Base-by-base conservation (phyloP, 2,113 vertebrate genomes). In the Dipodomys ordii region DNA sequence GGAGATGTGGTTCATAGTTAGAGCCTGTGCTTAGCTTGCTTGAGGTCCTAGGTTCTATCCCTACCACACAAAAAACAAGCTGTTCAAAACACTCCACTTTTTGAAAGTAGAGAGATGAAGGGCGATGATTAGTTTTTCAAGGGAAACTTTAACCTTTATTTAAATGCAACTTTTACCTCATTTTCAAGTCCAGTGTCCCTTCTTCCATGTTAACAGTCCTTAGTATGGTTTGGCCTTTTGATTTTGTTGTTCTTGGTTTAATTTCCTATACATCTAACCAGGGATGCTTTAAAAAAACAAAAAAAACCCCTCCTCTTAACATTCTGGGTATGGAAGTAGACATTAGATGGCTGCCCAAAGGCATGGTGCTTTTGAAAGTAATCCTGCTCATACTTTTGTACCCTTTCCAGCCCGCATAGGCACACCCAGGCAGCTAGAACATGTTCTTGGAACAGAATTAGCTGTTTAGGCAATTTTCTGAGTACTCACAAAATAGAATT, bases 401-500 rank as follows among this genome's bases (percentile, higher is more conserved):
- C 73, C 20, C 93, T 79, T 90, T 78, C 68, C 57, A 90, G 85
- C 78, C 0, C 0, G 18, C 44, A 90, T 4, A 19, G 95, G 19
- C 90, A 90, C 79, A 76, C 88, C 92, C 82, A 76, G 67, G 65
- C 23, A 3, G 30, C 46, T 7, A 11, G 81, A 81, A 60, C 13
- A 2, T 72, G 32, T 79, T 81, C 57, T 83, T 92, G 74, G 88
- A 96, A 35, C n/a, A 28, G 30, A 39, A 27, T 60, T 64, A 35
- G 30, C 77, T 67, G 0, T 88, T 62, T 30, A 72, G 91, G 69
- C 69, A 90, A 86, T 76, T 88, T 86, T 72, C 35, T 64, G 16
- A 69, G 72, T 79, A 72, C 82, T 84, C 65, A 46, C 39, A 72
- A 84, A 94, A 81, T 68, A 79, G 60, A 93, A 72, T 73, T 79